Base-by-base conservation (phyloP, 2,113 vertebrate genomes). In the Desmodus rotundus region DNA sequence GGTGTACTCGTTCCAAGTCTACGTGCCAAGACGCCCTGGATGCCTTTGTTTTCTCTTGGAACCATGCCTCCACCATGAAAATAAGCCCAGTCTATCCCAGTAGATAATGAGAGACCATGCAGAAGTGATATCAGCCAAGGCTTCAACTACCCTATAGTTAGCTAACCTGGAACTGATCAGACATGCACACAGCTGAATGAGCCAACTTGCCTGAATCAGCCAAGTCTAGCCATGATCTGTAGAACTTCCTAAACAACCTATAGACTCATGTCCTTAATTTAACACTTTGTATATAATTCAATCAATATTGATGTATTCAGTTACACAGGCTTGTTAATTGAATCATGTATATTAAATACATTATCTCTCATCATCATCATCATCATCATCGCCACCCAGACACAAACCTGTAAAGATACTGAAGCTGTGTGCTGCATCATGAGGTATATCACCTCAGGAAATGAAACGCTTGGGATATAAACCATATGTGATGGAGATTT, bases 11-110 rank as follows among this genome's bases (percentile, higher is more conserved):
- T 74, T 47, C 36, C 52, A 81, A 56, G 11, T 2, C 65, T 5
- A 31, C 9, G 41, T 14, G 4, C n/a, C n/a, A 36, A 58, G 43
- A 92, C 13, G 52, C 14, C 7, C 38, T 31, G 4, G 22, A 8
- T 26, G 24, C 61, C 63, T 88, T 36, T 52, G 50, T 78, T 72
- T 63, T 45, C 58, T 82, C 52, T 92, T 26, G 17, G 33, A 92
- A 65, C 11, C 16, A 6, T 56, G 16, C 38, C 4, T 86, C 24
- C 20, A 61, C 15, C 82, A 5, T 14, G 14, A 78, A 45, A 67
- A 56, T 43, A 52, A 80, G 22, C 24, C n/a, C 19, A 14, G 6
- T 54, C 28, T 58, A 13, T 56, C 47, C 33, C 33, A 6, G 2
- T 24, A 36, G 47, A 61, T 36, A 43, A 73, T 22, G 31, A 92